Evolutionary conservation across 1,140 invertebrate species (phyloP).

Genomic region (Drosophila ironensis): DNA sequence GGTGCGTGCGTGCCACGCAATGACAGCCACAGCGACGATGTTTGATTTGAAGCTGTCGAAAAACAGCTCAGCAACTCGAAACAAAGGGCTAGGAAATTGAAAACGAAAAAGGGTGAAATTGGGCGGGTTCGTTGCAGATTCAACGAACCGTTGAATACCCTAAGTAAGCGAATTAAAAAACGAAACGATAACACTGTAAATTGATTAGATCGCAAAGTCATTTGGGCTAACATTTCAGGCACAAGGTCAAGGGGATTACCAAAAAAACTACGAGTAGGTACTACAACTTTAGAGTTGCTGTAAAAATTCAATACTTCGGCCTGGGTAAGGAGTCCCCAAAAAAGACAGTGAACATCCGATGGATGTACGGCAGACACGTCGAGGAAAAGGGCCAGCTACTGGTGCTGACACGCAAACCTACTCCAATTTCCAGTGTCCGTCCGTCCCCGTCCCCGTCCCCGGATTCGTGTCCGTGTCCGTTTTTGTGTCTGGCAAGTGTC

Average conservation of each 20-base stretch:
- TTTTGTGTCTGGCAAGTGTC: slow-evolving; percentile 57
- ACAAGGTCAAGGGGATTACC: too few relatives aligned
- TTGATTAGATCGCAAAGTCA: too few relatives aligned
- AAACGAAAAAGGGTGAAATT: slow-evolving; percentile 9
- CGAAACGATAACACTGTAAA: too few relatives aligned
- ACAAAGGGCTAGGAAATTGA: slow-evolving; percentile 6
- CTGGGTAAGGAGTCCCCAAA: too few relatives aligned
- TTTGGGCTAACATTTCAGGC: too few relatives aligned
- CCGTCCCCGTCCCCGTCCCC: slow-evolving; percentile 17
- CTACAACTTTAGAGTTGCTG: too few relatives aligned
- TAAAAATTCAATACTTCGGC: too few relatives aligned
- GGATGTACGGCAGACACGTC: too few relatives aligned
- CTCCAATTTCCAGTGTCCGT: slow-evolving; percentile 62
- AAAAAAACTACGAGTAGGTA: too few relatives aligned
- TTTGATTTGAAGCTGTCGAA: slow-evolving; percentile 73
- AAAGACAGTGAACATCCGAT: too few relatives aligned
- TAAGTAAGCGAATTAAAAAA: slow-evolving; percentile 8
- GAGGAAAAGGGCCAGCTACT: slow-evolving; percentile 9
- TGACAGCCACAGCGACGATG: slow-evolving; percentile 52
- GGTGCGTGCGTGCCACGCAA: slow-evolving; percentile 63
- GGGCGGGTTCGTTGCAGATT: too few relatives aligned
- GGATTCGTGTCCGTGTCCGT: slow-evolving; percentile 16
- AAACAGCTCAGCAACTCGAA: slow-evolving; percentile 35
- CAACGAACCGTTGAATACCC: slow-evolving; percentile 17
- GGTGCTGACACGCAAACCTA: slow-evolving; percentile 73